These are phyloP conservation scores for Anthoscopus minutus DNA, from an alignment of 2,113 vertebrate species.

Conservation along the genomic window DNA sequence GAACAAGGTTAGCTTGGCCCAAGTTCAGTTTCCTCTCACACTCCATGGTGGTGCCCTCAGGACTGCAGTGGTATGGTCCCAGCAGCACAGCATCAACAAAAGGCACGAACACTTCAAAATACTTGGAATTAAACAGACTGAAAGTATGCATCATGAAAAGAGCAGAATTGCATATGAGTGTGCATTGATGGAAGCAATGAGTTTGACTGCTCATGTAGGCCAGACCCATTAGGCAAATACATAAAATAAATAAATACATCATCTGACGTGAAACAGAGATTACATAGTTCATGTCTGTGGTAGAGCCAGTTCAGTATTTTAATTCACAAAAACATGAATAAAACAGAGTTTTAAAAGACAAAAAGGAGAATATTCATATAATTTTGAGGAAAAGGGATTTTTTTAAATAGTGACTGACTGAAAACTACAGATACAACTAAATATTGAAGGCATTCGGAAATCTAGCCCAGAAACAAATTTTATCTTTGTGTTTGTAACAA, in stretches of 20 bases:
- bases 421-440: not conserved
- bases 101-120: not conserved
- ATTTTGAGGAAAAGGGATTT: not conserved
- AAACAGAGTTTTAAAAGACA: not conserved
- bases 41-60: not conserved
- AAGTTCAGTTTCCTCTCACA: not conserved
- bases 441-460: not conserved
- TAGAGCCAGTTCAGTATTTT: not conserved
- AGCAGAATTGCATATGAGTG: not conserved
- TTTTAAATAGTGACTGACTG: not conserved
- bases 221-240: not conserved
- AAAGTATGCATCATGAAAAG: not conserved
- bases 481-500: not conserved
- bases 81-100: not conserved
- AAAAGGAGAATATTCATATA: not conserved
- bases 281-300: not conserved
- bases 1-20: not conserved
- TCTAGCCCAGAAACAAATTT: not conserved
- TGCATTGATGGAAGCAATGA: not conserved
- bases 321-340: not conserved
- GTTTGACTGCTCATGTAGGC: not conserved
- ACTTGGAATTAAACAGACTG: not conserved
- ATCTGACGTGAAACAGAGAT: not conserved
- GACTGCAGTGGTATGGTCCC: not conserved
- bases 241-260: not conserved